Conservation (phyloP, 2,113 vertebrate genomes). For the Archocentrus centrarchus region DNA sequence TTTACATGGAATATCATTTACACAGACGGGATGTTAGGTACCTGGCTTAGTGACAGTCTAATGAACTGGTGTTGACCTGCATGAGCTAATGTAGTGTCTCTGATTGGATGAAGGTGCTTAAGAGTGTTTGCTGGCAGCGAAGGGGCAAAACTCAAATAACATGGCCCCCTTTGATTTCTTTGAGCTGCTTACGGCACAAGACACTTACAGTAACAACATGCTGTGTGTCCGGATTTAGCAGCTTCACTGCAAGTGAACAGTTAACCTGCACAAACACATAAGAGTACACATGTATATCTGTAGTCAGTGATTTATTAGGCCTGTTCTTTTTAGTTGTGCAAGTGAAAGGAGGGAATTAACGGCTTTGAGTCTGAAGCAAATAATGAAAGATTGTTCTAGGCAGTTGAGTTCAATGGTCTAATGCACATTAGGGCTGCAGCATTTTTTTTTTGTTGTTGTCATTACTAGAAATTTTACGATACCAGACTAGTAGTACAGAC, state of each 20-base stretch:
- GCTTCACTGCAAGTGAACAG: neutral
- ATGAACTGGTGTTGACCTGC: conserved; percentile 11
- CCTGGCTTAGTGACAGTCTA: conserved; percentile 23
- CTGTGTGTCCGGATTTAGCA: conserved; percentile 33
- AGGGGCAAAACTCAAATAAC: conserved; percentile 40
- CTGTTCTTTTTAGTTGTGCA: neutral
- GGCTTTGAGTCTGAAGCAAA: neutral
- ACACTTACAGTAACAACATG: conserved; percentile 30
- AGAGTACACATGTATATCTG: neutral
- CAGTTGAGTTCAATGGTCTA: neutral
- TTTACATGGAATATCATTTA: conserved; percentile 43
- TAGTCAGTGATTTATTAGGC: neutral
- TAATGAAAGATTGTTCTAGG: neutral
- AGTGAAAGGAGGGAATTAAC: neutral
- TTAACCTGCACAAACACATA: neutral
- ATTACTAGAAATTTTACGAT: neutral
- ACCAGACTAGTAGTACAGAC: neutral
- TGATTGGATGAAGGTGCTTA: conserved; percentile 68
- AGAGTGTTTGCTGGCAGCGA: conserved; percentile 45
- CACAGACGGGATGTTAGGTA: conserved; percentile 24
- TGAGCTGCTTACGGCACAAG: conserved; percentile 57
- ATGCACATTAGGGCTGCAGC: neutral
- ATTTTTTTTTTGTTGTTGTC: neutral
- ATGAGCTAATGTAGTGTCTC: conserved; percentile 19
- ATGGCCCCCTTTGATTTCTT: conserved; percentile 33